Percentiles rank a stretch among this genome's conserved stretches.
Conservation (phyloP, 2,113 vertebrate genomes). For the Canis aureus region DNA sequence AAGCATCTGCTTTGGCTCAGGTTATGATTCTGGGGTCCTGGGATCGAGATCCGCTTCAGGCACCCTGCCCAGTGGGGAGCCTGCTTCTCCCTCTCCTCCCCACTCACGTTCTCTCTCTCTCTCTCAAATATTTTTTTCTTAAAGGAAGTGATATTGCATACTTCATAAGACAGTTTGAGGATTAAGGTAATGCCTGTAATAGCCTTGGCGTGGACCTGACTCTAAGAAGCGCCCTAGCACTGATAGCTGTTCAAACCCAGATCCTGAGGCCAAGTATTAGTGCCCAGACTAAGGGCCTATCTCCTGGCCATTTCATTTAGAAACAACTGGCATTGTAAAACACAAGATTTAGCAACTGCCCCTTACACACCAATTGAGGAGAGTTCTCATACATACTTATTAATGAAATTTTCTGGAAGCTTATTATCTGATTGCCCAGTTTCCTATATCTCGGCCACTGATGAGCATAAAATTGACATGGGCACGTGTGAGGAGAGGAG, state of each 20-base stretch:
- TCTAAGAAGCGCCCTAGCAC: rapidly evolving
- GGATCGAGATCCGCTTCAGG: too few relatives aligned
- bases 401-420: background rate
- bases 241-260: background rate
- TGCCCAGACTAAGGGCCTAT: background rate
- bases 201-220: background rate
- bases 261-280: background rate
- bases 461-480: background rate
- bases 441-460: background rate
- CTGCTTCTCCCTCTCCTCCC: too few relatives aligned
- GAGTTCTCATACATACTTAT: background rate
- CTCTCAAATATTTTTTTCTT: too few relatives aligned
- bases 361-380: rapidly evolving
- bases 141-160: too few relatives aligned
- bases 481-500: background rate
- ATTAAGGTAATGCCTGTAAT: too few relatives aligned
- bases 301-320: background rate
- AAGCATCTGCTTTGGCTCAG: too few relatives aligned
- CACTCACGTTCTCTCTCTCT: too few relatives aligned
- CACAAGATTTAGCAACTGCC: background rate
- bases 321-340: background rate
- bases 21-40: too few relatives aligned
- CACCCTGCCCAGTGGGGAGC: too few relatives aligned
- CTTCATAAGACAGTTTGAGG: background rate
- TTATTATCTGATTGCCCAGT: background rate